Evolutionary conservation across 2,797 vertebrate species (phyloP).

Genomic region (Intellagama lesueurii): DNA sequence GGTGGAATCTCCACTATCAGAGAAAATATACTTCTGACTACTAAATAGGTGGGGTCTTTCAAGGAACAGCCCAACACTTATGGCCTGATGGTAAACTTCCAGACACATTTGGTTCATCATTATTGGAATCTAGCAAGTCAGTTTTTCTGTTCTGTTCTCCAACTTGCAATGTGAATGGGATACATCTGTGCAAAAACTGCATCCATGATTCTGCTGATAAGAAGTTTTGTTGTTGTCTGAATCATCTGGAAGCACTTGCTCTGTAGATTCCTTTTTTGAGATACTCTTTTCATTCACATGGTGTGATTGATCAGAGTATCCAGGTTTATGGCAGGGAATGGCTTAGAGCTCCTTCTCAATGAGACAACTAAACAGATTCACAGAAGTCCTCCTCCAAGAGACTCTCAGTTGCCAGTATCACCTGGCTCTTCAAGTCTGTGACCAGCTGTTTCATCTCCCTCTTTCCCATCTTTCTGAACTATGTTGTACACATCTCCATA

Average conservation of each 20-base stretch:
- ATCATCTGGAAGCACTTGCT: background rate
- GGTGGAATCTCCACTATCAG: background rate
- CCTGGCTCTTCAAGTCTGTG: background rate
- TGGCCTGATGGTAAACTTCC: background rate
- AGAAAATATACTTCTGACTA: background rate
- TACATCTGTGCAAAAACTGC: background rate
- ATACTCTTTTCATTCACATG: too few relatives aligned
- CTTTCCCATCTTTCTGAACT: background rate
- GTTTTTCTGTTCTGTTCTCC: background rate
- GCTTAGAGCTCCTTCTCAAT: too few relatives aligned
- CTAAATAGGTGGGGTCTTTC: too few relatives aligned
- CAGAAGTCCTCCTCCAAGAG: background rate
- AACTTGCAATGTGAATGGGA: background rate
- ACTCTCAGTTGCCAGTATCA: background rate
- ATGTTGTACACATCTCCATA: background rate
- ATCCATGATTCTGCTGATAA: background rate
- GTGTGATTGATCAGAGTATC: background rate
- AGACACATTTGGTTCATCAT: background rate
- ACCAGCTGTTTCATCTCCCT: background rate
- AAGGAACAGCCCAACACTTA: background rate
- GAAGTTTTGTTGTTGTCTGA: background rate
- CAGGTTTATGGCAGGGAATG: background rate
- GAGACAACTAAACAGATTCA: background rate
- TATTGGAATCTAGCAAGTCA: background rate
- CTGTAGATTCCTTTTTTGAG: background rate